Evolutionary conservation across 2,888 invertebrate species (phyloP).

Genomic region (Ennomos quercinarius): DNA sequence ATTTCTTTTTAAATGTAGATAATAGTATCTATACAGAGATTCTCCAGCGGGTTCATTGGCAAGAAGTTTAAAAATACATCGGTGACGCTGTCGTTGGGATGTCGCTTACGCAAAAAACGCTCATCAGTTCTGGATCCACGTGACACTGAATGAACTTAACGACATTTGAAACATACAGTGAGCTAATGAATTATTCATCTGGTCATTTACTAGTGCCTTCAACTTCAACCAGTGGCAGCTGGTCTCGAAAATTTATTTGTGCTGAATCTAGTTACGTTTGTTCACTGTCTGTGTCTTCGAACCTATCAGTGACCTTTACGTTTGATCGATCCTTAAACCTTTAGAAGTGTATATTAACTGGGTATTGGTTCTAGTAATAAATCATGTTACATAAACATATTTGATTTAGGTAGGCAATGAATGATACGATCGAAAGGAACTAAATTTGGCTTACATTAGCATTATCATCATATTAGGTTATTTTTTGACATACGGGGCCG

Average conservation of each 20-base stretch:
- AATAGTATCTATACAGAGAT: constrained; percentile 1
- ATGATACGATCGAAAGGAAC: too few species aligned
- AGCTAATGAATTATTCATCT: constrained; percentile 17
- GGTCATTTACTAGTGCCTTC: constrained; percentile 8
- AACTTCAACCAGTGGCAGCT: constrained; percentile 2
- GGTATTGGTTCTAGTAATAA: constrained; percentile 13
- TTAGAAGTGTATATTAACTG: background rate
- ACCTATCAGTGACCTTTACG: constrained; percentile 8
- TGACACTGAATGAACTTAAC: background rate
- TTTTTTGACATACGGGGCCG: too few species aligned
- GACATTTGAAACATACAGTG: too few species aligned
- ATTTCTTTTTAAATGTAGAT: constrained; percentile 13
- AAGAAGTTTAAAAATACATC: constrained; percentile 63
- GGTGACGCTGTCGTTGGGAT: constrained; percentile 3
- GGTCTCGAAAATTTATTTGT: constrained; percentile 5
- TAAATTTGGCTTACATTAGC: too few species aligned
- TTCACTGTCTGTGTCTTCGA: constrained; percentile 1
- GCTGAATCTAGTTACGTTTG: constrained; percentile 7
- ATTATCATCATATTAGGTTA: too few species aligned
- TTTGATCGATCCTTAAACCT: constrained; percentile 13
- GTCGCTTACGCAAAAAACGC: constrained; percentile 5
- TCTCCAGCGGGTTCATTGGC: constrained; percentile 55
- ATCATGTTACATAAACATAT: constrained; percentile 1
- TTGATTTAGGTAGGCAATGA: background rate
- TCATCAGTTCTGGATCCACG: constrained; percentile 4